Base-by-base conservation (phyloP, 2,113 vertebrate genomes). In the Lasiurus cinereus region DNA sequence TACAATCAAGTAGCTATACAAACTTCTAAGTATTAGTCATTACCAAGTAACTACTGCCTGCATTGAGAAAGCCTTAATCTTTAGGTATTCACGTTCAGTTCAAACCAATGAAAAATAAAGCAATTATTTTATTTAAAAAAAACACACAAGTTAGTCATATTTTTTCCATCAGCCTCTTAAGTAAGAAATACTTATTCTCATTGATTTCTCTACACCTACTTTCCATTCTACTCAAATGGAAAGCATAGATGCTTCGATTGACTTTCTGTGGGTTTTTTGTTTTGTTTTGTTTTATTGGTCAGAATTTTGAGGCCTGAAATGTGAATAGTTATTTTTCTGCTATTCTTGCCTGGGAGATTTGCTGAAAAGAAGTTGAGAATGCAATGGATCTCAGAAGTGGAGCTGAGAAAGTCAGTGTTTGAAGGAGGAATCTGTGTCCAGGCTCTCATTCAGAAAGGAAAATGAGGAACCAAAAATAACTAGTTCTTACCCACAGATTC, bases 181-280 rank as follows among this genome's bases (percentile, higher is more conserved):
- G 33, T 80, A 79, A 89, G 72, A 91, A 88, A 86, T 66, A 33
- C n/a, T 83, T 67, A 3, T 72, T 83, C 22, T 89, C 43, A 54
- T 66, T 52, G 59, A 86, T 88, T 93, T 83, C 50, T 52, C 16
- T 80, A 50, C 46, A 19, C 92, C 50, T 90, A 11, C 39, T 96
- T 91, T 95, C 88, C 50, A 67, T 77, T 88, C 83, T 52, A 67
- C 83, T 88, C 54, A 85, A 89, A 88, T 89, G 16, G 96, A 76
- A 66, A 64, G 9, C 31, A 14, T 48, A 76, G 70, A 18, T 69
- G 27, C 62, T 91, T 84, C 82, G 33, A 29, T 33, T 95, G 79
- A 76, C 43, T 90, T 95, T 87, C 76, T 56, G 54, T 56, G 19
- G 52, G 22, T 59, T 24, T 62, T 62, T 24, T 62, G 4, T 27